Percentiles rank a stretch among this genome's conserved stretches.
phyloP scores from a whole-genome alignment of 2,113 vertebrate species.

The Microcebus tavaratra region DNA sequence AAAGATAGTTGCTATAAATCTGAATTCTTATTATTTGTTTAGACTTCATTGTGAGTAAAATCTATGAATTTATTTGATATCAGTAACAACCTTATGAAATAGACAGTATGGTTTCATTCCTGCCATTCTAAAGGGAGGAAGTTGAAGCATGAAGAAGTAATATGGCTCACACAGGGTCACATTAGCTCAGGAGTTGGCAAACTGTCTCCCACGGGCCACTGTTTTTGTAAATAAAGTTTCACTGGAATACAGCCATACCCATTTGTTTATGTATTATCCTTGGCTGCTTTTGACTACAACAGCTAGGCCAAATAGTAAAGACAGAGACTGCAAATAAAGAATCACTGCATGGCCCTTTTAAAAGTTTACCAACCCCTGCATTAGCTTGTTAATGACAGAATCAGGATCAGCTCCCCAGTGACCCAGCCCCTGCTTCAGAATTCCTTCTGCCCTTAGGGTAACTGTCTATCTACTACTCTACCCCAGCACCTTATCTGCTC shows the following conservation, averaged over 20 bases:
- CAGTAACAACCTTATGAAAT: background rate
- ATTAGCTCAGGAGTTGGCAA: background rate
- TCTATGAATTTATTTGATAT: background rate
- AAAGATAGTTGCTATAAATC: background rate
- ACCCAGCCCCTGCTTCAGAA: background rate
- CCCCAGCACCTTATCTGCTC: fast-evolving
- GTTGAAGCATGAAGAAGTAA: background rate
- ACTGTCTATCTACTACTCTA: background rate
- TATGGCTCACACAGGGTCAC: fast-evolving
- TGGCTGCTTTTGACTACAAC: background rate
- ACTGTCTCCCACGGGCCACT: background rate
- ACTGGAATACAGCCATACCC: background rate
- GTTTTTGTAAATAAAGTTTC: background rate
- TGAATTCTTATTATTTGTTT: background rate
- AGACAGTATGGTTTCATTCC: background rate
- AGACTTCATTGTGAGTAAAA: background rate
- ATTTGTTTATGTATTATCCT: fast-evolving
- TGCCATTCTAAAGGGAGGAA: background rate
- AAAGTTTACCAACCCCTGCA: background rate
- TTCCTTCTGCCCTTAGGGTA: fast-evolving
- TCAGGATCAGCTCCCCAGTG: background rate
- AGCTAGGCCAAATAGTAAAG: background rate
- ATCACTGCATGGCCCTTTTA: background rate
- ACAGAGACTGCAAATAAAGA: background rate
- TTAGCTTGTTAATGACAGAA: background rate